A percentile compares a stretch with the other conserved stretches of the same genome.
phyloP scores from a whole-genome alignment of 2,888 invertebrate genomes.

The Charanyca ferruginea region DNA sequence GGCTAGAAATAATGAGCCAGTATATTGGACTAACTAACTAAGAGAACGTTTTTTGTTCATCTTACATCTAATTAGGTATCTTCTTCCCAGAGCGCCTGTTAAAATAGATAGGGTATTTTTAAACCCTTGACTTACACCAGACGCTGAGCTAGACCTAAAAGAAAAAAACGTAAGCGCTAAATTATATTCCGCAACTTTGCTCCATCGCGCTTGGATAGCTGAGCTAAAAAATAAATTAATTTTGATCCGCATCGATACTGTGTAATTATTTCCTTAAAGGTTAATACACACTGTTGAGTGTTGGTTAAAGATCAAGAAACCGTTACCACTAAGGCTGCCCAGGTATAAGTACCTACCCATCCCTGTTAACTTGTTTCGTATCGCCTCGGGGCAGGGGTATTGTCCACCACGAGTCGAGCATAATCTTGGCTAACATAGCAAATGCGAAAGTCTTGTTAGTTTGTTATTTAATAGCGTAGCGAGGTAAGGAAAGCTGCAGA shows the following conservation, averaged over 20 bases:
- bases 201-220: constrained; percentile 36
- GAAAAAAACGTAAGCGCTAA: constrained; percentile 23
- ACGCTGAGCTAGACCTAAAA: constrained; percentile 21
- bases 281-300: constrained; percentile 53
- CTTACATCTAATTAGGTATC: constrained; percentile 28
- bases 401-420: constrained; percentile 54
- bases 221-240: constrained; percentile 41
- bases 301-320: constrained; percentile 58
- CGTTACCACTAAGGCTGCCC: constrained; percentile 47
- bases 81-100: too few species aligned
- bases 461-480: constrained; percentile 51
- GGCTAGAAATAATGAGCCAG: constrained; percentile 11
- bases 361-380: constrained; percentile 43
- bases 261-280: constrained; percentile 59
- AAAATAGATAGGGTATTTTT: too few species aligned
- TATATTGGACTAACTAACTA: constrained; percentile 6
- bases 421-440: constrained; percentile 61
- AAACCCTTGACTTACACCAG: neutral
- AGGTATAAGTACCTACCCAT: constrained; percentile 37
- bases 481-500: constrained; percentile 30
- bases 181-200: constrained; percentile 25
- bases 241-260: constrained; percentile 45
- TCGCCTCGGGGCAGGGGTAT: constrained; percentile 49
- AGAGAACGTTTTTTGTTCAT: constrained; percentile 13
- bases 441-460: constrained; percentile 63